Percentiles rank a stretch among this genome's conserved stretches.
phyloP scores from a whole-genome alignment of 2,113 vertebrate species.

The Stegastes partitus region DNA sequence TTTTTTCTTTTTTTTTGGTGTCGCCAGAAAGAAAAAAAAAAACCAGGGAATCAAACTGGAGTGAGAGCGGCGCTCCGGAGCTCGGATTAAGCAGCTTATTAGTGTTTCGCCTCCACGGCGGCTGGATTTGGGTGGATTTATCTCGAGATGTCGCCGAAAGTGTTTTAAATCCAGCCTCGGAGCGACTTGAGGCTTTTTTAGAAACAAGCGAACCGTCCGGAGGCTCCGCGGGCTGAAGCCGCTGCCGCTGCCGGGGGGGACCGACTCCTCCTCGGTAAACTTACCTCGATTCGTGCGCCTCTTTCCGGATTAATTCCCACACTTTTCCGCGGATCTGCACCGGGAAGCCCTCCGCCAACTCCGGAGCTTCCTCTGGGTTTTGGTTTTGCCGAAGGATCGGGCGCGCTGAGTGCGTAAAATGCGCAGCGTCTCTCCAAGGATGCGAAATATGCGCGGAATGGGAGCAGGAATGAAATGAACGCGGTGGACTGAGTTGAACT shows the following conservation, averaged over 20 bases:
- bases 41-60: slow-evolving; percentile 55
- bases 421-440: slow-evolving; percentile 89
- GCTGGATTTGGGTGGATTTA: neutral
- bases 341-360: slow-evolving; percentile 43
- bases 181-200: slow-evolving; percentile 30
- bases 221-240: slow-evolving; percentile 21
- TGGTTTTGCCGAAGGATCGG: slow-evolving; percentile 42
- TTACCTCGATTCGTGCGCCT: slow-evolving; percentile 82
- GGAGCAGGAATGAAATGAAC: slow-evolving; percentile 99
- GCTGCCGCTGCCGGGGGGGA: neutral
- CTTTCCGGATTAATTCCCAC: slow-evolving; percentile 71
- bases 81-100: slow-evolving; percentile 31
- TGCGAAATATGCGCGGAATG: slow-evolving; percentile 98
- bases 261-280: slow-evolving; percentile 77
- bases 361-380: slow-evolving; percentile 42
- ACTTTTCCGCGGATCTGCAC: slow-evolving; percentile 55
- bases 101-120: slow-evolving; percentile 14
- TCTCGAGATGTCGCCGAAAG: neutral
- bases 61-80: slow-evolving; percentile 49
- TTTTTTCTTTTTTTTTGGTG: slow-evolving; percentile 4
- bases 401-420: slow-evolving; percentile 83
- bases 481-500: slow-evolving; percentile 90
- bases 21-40: slow-evolving; percentile 18
- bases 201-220: slow-evolving; percentile 63
- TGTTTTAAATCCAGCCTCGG: slow-evolving; percentile 31